phyloP scores from a whole-genome alignment of 2,113 vertebrate species.

The Papio anubis region DNA sequence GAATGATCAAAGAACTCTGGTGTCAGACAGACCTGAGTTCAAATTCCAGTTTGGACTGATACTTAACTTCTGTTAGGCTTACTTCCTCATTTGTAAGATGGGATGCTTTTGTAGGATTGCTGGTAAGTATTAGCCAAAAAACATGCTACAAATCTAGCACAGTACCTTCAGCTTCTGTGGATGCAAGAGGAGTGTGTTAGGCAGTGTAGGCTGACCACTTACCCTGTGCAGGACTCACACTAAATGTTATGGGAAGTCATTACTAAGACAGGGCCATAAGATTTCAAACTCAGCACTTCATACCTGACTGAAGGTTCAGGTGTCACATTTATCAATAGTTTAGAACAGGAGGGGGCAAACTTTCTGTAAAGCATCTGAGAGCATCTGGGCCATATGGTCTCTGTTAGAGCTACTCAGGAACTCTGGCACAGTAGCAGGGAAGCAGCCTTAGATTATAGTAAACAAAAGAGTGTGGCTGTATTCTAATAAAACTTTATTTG shows the following conservation, averaged over 20 bases:
- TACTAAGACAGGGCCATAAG: accelerated
- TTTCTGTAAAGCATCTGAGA: background rate
- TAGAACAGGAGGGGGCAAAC: background rate
- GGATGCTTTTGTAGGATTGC: background rate
- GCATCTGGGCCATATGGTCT: background rate
- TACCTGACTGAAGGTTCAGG: background rate
- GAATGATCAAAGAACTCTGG: background rate
- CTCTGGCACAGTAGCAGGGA: background rate
- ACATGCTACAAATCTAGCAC: background rate
- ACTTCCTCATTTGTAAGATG: background rate
- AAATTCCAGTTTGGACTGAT: background rate
- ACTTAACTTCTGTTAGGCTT: background rate
- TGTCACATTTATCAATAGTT: background rate
- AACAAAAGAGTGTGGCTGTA: background rate
- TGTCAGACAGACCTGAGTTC: background rate
- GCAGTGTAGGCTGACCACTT: accelerated
- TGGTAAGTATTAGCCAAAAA: background rate
- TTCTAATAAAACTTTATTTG: background rate
- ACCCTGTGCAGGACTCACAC: background rate
- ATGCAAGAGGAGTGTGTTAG: background rate
- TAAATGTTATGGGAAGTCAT: background rate
- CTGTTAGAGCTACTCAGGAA: background rate
- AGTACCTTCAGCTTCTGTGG: background rate
- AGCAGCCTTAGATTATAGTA: background rate
- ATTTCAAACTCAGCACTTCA: background rate